Evolutionary conservation across 2,888 invertebrate species (phyloP).

Genomic region (Elmis aenea): DNA sequence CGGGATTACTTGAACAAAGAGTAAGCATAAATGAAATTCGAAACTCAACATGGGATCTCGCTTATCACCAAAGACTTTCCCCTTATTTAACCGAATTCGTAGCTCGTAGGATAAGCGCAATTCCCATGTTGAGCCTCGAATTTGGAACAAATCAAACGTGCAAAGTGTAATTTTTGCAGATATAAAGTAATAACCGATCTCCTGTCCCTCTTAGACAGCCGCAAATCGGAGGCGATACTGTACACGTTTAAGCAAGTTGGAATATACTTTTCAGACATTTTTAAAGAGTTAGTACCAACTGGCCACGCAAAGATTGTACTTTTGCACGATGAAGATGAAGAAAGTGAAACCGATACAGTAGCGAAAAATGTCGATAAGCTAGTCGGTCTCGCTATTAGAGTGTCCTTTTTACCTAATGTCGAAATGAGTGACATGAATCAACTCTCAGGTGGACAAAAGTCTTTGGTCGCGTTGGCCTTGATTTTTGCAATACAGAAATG

Average conservation of each 20-base stretch:
- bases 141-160: no score
- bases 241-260: constrained; percentile 99
- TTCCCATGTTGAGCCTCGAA: no score
- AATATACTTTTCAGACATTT: constrained; percentile 95
- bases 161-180: constrained; percentile 48
- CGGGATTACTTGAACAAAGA: constrained; percentile 96
- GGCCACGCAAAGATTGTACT: constrained; percentile 92
- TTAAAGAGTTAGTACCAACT: constrained; percentile 92
- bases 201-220: constrained; percentile 88
- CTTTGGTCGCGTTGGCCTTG: constrained; percentile 91
- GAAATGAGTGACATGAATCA: constrained; percentile 99
- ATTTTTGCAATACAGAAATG: constrained; percentile 99
- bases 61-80: no score
- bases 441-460: constrained; percentile 98
- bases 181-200: constrained; percentile 86
- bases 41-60: no score
- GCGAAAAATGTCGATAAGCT: constrained; percentile 67
- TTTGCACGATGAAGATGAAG: constrained; percentile 72
- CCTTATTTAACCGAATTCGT: no score
- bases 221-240: constrained; percentile 97
- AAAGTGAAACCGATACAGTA: constrained; percentile 58
- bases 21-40: no score
- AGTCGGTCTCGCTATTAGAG: constrained; percentile 88
- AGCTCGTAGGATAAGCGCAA: no score
- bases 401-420: constrained; percentile 87